Base-by-base conservation (phyloP, 2,888 invertebrate species). In the Amiota minor region DNA sequence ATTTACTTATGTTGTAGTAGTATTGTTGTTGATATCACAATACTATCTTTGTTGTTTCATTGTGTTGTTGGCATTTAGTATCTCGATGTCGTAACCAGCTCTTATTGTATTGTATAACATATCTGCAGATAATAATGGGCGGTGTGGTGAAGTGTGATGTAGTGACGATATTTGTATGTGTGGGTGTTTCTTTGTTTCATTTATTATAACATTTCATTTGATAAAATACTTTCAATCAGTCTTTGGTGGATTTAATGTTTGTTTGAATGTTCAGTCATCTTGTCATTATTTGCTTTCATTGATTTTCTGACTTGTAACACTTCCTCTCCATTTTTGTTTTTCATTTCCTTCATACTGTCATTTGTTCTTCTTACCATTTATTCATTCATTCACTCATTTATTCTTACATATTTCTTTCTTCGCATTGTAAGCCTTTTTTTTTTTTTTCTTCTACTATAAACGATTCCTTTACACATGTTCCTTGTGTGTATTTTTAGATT, bases 321-420 rank as follows among this genome's bases (percentile, higher is more conserved):
- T 49, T 11, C 20, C 49, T 50, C 18, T 67, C 23, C 16, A 14
- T 56, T 45, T 35, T 35, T 35, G 9, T 71, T 50, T 65, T 74
- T 71, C 69, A 23, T 72, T 69, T 70, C 72, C 72, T 59, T 74
- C 68, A 76, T 77, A 55, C 50, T 70, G 70, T 50, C 77, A 83
- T 85, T 81, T 83, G 83, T 78, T 81, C 80, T 74, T 35, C 35
- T 0, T 75, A 77, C 82, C 35, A 35, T 35, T 35, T 35, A 84
- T 80, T 82, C 77, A 81, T 76, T 85, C 84, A 80, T 84, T 84
- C 84, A 84, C 82, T 79, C 35, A 61, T 35, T 78, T 81, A 81
- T 78, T 78, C 74, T 71, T 70, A 72, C 78, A 79, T 85, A 81
- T 82, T 81, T 85, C 86, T 82, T 85, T 79, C 86, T 84, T 79